These are phyloP conservation scores for Lepeophtheirus salmonis DNA, from an alignment of 1,140 invertebrate genomes.

Conservation along the genomic window DNA sequence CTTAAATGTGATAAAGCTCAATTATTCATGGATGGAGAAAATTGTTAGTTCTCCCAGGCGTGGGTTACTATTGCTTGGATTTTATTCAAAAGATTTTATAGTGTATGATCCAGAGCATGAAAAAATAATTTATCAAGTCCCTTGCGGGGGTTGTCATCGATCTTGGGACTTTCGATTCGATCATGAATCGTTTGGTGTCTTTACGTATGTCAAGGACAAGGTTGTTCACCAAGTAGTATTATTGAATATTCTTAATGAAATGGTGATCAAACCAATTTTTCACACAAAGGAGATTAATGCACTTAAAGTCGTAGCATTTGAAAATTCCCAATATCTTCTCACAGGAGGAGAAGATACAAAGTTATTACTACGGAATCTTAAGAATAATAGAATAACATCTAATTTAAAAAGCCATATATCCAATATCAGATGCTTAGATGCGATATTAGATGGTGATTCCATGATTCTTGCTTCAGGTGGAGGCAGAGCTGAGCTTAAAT, in stretches of 20 bases:
- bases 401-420: constrained; percentile 7
- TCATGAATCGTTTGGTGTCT: not conserved
- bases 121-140: not conserved
- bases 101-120: not conserved
- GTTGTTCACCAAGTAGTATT: not conserved
- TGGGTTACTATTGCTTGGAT: not conserved
- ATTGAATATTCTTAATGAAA: not conserved
- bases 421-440: not conserved
- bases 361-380: not conserved
- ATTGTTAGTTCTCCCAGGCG: not conserved
- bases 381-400: not conserved
- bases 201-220: not conserved
- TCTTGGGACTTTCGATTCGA: constrained; percentile 3
- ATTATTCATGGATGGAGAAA: not conserved
- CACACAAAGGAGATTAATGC: not conserved
- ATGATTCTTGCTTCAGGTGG: not conserved
- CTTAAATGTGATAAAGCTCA: not conserved
- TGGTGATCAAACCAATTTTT: not conserved
- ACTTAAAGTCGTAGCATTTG: not conserved
- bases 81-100: constrained; percentile 1
- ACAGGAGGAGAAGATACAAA: constrained; percentile 7
- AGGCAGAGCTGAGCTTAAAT: constrained; percentile 2
- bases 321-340: not conserved
- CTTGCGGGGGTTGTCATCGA: constrained; percentile 7
- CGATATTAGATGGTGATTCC: not conserved